Evolutionary conservation across 2,888 invertebrate genomes (phyloP), one percentile per base, ranked within the genome.

Genomic region (Subacronicta megacephala): DNA sequence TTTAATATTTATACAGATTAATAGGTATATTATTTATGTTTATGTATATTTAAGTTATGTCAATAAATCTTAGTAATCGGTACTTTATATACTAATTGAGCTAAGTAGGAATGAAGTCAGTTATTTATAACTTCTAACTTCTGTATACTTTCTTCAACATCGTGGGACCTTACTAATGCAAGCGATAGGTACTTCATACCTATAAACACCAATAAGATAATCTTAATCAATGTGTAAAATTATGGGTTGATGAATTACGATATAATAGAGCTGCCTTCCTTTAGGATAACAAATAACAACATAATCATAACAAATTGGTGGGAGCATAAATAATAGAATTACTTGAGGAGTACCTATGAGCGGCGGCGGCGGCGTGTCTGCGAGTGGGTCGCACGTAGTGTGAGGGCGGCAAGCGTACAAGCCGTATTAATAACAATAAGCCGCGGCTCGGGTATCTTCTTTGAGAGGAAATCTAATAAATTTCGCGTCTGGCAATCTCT

Each of bases 391-490:
- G 31, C 31, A n/a, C 31, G 31, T 9, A 2, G 26, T 10, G 26
- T 26, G 26, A 5, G 31, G 31, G 31, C 5, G 23, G 5, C 7
- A 6, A 23, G 5, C 1, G 3, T 15, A 2, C 10, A 18, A 0
- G 38, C 20, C n/a, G 10, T 61, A 41, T 50, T 56, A 59, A 47
- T 55, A 70, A 59, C 50, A 58, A 56, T 44, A 58, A 57, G 58
- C 46, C 20, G 13, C 47, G 16, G 55, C 55, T 49, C 36, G 20
- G 41, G 15, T 17, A n/a, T 26, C 38, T 18, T 36, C 38, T 46
- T 54, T 65, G 66, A 56, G 51, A 57, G 45, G 53, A 36, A 59
- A 62, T 68, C 51, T 74, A 74, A 73, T 69, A 64, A 68, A 60
- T 63, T 49, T 57, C 51, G 49, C 53, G 44, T 46, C 35, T 16